phyloP scores from a whole-genome alignment of 2,113 vertebrate species.

The Redunca redunca region DNA sequence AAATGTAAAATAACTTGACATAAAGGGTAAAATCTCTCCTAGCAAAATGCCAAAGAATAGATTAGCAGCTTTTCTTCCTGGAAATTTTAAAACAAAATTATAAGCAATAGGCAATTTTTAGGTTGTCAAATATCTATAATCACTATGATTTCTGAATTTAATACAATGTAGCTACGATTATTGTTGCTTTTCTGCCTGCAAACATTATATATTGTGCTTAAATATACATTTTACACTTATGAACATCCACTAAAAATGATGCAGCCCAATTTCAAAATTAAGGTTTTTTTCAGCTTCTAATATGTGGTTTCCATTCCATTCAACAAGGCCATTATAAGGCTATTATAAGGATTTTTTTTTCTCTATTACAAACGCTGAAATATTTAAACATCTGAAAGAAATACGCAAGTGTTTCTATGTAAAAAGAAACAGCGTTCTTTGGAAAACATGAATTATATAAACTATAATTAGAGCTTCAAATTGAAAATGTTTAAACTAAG shows the following conservation, averaged over 20 bases:
- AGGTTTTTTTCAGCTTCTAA: conserved; percentile 28
- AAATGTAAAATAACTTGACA: neutral
- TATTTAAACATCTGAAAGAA: conserved; percentile 69
- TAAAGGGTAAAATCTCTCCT: conserved; percentile 17
- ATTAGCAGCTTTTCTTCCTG: conserved; percentile 23
- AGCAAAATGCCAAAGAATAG: neutral
- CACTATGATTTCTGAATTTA: conserved; percentile 53
- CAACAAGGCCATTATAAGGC: conserved; percentile 51
- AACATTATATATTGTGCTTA: conserved; percentile 23
- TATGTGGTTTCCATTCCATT: conserved; percentile 56
- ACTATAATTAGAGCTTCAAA: conserved; percentile 67
- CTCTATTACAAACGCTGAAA: conserved; percentile 53
- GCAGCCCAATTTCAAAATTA: conserved; percentile 50
- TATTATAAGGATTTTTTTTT: conserved; percentile 38
- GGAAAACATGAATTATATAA: conserved; percentile 70
- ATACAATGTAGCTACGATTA: conserved; percentile 34
- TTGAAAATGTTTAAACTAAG: conserved; percentile 63
- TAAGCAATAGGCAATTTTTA: conserved; percentile 48
- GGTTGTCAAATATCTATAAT: conserved; percentile 55
- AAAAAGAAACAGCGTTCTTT: conserved; percentile 50
- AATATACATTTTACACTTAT: conserved; percentile 47
- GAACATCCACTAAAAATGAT: conserved; percentile 47
- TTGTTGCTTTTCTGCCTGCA: neutral
- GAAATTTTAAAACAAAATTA: conserved; percentile 54
- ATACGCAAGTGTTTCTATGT: conserved; percentile 35